Percentiles rank a stretch among this genome's conserved stretches.
These are phyloP conservation scores for Macrosiphum euphorbiae DNA, from an alignment of 2,888 invertebrate species.

Conservation along the genomic window DNA sequence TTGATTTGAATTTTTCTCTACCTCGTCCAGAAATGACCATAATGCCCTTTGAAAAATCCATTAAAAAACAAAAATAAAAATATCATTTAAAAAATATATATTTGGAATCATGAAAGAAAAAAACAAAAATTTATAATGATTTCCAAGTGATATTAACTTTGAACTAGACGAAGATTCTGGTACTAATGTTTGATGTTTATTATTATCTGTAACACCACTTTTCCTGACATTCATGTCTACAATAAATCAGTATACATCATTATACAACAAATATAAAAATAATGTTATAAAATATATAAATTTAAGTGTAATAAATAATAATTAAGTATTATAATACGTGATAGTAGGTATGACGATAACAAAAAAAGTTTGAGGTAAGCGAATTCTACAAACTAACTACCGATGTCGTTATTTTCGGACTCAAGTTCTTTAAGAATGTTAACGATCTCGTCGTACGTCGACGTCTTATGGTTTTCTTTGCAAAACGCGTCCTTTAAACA, in stretches of 20 bases:
- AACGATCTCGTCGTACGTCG: conserved; percentile 72
- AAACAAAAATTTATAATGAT: conserved; percentile 32
- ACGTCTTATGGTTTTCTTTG: conserved; percentile 50
- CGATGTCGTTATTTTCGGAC: conserved; percentile 71
- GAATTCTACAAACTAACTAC: conserved; percentile 47
- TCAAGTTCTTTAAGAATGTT: conserved; percentile 72
- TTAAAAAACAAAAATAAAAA: conserved; percentile 59
- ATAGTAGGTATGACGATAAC: background rate
- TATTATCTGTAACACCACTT: conserved; percentile 60
- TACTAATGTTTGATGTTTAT: conserved; percentile 56
- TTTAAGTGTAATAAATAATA: conserved; percentile 37
- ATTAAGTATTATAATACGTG: conserved; percentile 17
- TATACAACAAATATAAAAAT: conserved; percentile 21
- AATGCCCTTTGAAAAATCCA: conserved; percentile 74
- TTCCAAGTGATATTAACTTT: conserved; percentile 61
- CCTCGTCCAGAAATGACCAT: conserved; percentile 77
- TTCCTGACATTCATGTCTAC: conserved; percentile 63
- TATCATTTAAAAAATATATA: background rate
- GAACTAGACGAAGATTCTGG: conserved; percentile 65
- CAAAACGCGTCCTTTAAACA: conserved; percentile 24
- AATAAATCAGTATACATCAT: conserved; percentile 54
- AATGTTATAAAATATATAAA: background rate
- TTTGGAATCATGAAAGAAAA: background rate
- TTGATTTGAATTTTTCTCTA: conserved; percentile 72
- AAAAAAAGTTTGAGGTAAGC: background rate